A percentile compares a stretch with the other conserved stretches of the same genome.
Evolutionary conservation across 64 coral and sea anemone genomes (phyloP).

Genomic region (Orbicella faveolata): DNA sequence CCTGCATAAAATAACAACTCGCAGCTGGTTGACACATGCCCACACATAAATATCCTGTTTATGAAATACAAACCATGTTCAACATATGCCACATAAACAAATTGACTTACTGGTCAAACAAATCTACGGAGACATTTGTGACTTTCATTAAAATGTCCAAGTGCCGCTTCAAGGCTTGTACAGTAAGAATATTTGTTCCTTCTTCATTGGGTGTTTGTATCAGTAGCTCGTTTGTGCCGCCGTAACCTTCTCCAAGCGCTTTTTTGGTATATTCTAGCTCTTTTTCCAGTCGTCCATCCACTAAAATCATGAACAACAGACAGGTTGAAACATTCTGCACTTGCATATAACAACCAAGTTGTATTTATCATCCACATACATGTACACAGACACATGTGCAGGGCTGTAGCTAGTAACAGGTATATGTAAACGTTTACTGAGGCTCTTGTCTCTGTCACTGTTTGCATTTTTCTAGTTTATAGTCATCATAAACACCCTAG

Average conservation of each 20-base stretch:
- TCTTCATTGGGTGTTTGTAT: constrained; percentile 89
- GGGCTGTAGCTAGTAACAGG: too few relatives aligned
- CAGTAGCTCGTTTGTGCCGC: constrained; percentile 66
- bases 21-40: not conserved
- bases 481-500: too few relatives aligned
- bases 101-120: constrained; percentile 73
- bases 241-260: constrained; percentile 61
- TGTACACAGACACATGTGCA: not conserved
- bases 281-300: constrained; percentile 79
- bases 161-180: constrained; percentile 67
- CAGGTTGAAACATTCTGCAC: not conserved
- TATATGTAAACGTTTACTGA: too few relatives aligned
- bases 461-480: too few relatives aligned
- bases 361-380: not conserved
- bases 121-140: constrained; percentile 69
- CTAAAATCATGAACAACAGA: constrained; percentile 31
- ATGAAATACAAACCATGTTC: not conserved
- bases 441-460: too few relatives aligned
- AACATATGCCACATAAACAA: not conserved
- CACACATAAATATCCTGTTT: not conserved
- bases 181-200: constrained; percentile 82
- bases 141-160: constrained; percentile 65
- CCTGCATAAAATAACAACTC: not conserved
- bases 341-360: not conserved
- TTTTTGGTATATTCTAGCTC: constrained; percentile 75